These are phyloP conservation scores for Palloptera scutellata DNA, from an alignment of 2,888 invertebrate genomes.

Conservation along the genomic window DNA sequence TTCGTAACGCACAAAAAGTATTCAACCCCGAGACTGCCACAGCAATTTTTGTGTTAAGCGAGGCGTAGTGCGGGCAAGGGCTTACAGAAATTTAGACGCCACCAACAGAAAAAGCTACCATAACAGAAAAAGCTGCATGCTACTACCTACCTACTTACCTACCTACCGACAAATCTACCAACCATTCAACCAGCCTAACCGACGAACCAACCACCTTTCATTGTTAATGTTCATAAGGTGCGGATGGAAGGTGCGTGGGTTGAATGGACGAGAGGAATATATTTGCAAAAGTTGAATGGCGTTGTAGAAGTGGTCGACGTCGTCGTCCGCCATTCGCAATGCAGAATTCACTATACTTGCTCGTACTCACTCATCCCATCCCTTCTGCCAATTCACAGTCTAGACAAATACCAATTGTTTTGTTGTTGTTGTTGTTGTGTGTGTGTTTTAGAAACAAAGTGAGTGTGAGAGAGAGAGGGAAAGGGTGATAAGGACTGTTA, in stretches of 20 bases:
- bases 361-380: constrained; percentile 24
- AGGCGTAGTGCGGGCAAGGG: constrained; percentile 28
- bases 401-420: constrained; percentile 44
- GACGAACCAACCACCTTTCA: constrained; percentile 20
- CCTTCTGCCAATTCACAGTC: constrained; percentile 46
- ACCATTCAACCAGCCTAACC: not conserved
- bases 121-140: constrained; percentile 38
- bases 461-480: not conserved
- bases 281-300: constrained; percentile 26
- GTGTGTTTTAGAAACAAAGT: not conserved
- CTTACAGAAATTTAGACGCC: constrained; percentile 53
- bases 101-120: constrained; percentile 43
- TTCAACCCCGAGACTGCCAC: constrained; percentile 54
- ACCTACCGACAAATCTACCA: not conserved
- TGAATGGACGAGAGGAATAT: constrained; percentile 56
- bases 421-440: not conserved
- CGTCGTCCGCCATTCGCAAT: too few relatives aligned
- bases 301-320: constrained; percentile 31
- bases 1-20: constrained; percentile 41
- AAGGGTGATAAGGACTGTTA: constrained; percentile 34
- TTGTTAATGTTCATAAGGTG: not conserved
- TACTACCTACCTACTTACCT: constrained; percentile 31
- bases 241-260: constrained; percentile 46
- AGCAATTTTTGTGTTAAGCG: constrained; percentile 59
- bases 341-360: too few relatives aligned